Conservation (phyloP, 2,113 vertebrate genomes). For the Psittacus erithacus region DNA sequence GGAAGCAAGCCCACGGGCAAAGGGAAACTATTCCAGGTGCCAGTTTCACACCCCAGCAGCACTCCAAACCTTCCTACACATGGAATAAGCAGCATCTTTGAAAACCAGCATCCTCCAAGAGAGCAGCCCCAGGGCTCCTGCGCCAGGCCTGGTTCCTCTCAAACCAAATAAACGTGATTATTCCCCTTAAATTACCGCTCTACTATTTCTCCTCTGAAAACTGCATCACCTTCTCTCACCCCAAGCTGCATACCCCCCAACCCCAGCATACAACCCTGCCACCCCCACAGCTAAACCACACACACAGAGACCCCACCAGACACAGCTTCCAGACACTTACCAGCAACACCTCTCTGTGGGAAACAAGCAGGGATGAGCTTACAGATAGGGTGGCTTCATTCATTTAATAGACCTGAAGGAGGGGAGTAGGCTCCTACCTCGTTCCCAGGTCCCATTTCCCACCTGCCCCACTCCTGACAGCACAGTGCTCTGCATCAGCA, state of each 20-base stretch:
- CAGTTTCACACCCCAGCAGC: neutral
- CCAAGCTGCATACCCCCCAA: neutral
- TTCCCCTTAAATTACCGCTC: neutral
- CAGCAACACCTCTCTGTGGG: neutral
- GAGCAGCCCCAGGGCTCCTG: neutral
- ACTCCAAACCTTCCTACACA: neutral
- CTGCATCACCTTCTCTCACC: neutral
- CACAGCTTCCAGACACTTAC: neutral
- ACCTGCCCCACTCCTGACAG: neutral
- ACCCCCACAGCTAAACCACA: neutral
- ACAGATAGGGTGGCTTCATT: fast-evolving
- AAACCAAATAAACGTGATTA: neutral
- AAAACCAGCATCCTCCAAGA: neutral
- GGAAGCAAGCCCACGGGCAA: neutral
- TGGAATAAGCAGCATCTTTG: neutral
- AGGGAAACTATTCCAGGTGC: neutral
- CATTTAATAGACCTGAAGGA: neutral
- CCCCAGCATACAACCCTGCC: fast-evolving
- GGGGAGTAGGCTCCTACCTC: neutral
- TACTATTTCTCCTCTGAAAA: neutral
- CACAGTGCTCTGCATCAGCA: neutral
- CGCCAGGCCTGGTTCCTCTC: neutral
- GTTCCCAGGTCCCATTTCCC: neutral
- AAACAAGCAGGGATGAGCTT: fast-evolving
- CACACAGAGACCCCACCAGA: no score